Evolutionary conservation across 1,140 invertebrate genomes (phyloP).

Genomic region (Aphaenogaster floridana): DNA sequence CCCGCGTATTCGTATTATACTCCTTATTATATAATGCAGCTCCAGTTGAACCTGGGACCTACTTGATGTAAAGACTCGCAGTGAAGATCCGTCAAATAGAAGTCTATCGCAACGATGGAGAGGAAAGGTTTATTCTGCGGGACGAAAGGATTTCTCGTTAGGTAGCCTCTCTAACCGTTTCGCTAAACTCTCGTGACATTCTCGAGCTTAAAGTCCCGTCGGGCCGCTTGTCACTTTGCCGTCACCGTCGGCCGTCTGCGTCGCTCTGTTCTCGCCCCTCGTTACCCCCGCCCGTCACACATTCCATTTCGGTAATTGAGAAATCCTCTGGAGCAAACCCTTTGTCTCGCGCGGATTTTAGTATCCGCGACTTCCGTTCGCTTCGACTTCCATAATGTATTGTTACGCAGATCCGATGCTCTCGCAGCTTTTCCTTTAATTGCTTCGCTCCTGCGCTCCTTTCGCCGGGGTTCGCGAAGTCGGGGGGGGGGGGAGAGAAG

Average conservation of each 20-base stretch:
- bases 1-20: not conserved
- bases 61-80: conserved; percentile 56
- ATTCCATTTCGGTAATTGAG: conserved; percentile 75
- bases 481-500: not conserved
- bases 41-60: not conserved
- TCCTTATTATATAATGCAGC: not conserved
- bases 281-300: conserved; percentile 63
- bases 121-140: conserved; percentile 67
- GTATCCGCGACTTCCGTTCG: conserved; percentile 11
- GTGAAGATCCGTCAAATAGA: conserved; percentile 48
- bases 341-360: conserved; percentile 47
- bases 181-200: conserved; percentile 76
- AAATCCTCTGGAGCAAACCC: conserved; percentile 66
- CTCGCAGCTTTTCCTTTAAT: conserved; percentile 34
- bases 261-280: conserved; percentile 51
- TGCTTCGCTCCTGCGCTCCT: conserved; percentile 1
- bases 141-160: conserved; percentile 75
- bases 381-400: conserved; percentile 57
- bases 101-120: conserved; percentile 62
- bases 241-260: conserved; percentile 36
- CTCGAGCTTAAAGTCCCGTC: conserved; percentile 80
- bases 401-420: conserved; percentile 28
- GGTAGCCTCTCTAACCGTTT: conserved; percentile 73
- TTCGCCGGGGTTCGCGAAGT: not conserved
- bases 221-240: conserved; percentile 73